Percentiles rank a stretch among this genome's conserved stretches.
Evolutionary conservation across 2,113 vertebrate species (phyloP).

Genomic region (Coryphaenoides rupestris): DNA sequence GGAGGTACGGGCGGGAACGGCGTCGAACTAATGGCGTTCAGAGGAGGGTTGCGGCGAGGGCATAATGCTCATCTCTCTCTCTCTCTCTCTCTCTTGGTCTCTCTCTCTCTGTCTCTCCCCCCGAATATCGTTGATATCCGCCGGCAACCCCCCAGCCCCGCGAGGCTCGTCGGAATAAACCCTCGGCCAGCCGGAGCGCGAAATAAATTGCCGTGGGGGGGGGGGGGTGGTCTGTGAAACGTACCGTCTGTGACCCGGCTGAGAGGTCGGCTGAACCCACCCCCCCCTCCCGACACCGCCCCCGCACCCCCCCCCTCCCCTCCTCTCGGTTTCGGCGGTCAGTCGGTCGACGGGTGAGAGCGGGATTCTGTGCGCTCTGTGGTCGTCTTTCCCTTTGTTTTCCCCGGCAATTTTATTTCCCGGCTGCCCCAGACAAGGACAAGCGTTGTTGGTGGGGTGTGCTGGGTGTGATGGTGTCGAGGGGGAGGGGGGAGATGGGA

Average conservation of each 20-base stretch:
- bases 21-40: constrained; percentile 45
- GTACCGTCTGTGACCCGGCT: constrained; percentile 40
- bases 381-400: too few relatives aligned
- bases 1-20: constrained; percentile 39
- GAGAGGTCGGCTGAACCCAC: constrained; percentile 22
- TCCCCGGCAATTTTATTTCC: too few relatives aligned
- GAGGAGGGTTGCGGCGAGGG: constrained; percentile 30
- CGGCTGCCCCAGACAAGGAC: too few relatives aligned
- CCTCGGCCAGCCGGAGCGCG: constrained; percentile 30
- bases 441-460: too few relatives aligned
- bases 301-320: too few relatives aligned
- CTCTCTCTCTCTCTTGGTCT: constrained; percentile 35
- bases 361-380: too few relatives aligned
- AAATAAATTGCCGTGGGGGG: constrained; percentile 53
- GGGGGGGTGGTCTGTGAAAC: constrained; percentile 43
- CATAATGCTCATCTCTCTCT: constrained; percentile 28
- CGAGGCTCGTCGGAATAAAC: constrained; percentile 53
- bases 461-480: too few relatives aligned
- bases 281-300: too few relatives aligned
- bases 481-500: constrained; percentile 34
- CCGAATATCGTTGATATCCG: constrained; percentile 26
- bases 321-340: too few relatives aligned
- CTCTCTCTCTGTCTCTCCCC: constrained; percentile 29
- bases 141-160: constrained; percentile 17
- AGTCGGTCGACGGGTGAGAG: too few relatives aligned